Conservation (phyloP, 2,797 vertebrate genomes). For the Anguilla megastoma region DNA sequence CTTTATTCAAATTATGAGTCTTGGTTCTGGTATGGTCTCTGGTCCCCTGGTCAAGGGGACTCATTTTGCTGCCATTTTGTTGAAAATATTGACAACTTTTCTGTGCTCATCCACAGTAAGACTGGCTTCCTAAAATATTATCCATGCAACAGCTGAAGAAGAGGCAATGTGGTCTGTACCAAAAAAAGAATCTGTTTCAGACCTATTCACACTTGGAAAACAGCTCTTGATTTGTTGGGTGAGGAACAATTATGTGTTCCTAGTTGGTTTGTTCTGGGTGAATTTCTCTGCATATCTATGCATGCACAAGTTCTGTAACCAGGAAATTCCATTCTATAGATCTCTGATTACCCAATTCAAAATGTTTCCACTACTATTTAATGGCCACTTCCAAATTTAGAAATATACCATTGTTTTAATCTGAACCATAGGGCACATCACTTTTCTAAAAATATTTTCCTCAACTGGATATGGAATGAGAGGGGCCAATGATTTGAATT, state of each 20-base stretch:
- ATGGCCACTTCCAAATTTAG: background rate
- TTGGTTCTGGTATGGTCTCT: background rate
- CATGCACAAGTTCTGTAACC: too few relatives aligned
- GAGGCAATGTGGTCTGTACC: background rate
- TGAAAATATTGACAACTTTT: background rate
- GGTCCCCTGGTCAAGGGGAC: background rate
- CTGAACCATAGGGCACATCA: background rate
- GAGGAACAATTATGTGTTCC: background rate
- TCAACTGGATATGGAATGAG: background rate
- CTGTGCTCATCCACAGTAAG: background rate
- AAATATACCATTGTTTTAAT: background rate
- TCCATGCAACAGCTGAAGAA: background rate
- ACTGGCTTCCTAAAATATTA: background rate
- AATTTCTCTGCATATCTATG: background rate
- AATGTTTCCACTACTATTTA: too few relatives aligned
- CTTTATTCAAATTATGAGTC: background rate
- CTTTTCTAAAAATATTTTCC: background rate
- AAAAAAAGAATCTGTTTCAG: background rate
- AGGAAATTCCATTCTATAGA: too few relatives aligned
- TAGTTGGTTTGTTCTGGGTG: background rate
- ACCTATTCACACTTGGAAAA: background rate
- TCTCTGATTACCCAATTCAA: too few relatives aligned
- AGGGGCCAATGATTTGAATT: background rate
- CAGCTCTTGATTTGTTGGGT: background rate
- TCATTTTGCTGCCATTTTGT: too few relatives aligned